Percentiles rank a stretch among this genome's conserved stretches.
Conservation (phyloP, 2,888 invertebrate species). For the Axea sp. region DNA sequence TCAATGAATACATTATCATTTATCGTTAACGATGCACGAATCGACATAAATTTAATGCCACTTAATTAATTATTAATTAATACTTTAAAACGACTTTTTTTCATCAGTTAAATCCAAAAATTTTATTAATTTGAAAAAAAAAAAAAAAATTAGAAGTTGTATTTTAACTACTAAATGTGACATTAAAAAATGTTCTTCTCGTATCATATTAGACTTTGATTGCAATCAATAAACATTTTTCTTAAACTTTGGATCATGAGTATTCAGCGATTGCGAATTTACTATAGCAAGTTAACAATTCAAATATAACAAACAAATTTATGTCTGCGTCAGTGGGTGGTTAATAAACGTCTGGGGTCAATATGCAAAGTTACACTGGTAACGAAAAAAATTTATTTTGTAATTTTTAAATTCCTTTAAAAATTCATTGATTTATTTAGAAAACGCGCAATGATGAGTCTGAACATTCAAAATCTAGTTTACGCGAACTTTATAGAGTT, state of each 20-base stretch:
- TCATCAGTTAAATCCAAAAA: too few relatives aligned
- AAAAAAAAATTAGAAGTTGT: too few relatives aligned
- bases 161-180: too few relatives aligned
- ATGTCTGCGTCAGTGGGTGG: conserved; percentile 47
- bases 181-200: background rate
- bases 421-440: too few relatives aligned
- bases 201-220: conserved; percentile 32
- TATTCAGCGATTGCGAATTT: conserved; percentile 40
- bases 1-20: conserved; percentile 47
- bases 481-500: too few relatives aligned
- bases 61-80: conserved; percentile 2
- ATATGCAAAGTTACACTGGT: conserved; percentile 21
- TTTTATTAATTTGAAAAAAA: too few relatives aligned
- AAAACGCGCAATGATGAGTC: too few relatives aligned
- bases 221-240: conserved; percentile 43
- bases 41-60: conserved; percentile 7
- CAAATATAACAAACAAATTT: conserved; percentile 53
- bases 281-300: conserved; percentile 49
- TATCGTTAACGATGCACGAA: conserved; percentile 16
- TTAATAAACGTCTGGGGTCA: conserved; percentile 54
- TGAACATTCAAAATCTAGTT: too few relatives aligned
- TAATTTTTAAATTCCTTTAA: too few relatives aligned
- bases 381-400: too few relatives aligned
- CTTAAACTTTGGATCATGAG: conserved; percentile 38
- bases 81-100: background rate